phyloP scores from a whole-genome alignment of 2,888 invertebrate genomes.

The Venusia cambrica region DNA sequence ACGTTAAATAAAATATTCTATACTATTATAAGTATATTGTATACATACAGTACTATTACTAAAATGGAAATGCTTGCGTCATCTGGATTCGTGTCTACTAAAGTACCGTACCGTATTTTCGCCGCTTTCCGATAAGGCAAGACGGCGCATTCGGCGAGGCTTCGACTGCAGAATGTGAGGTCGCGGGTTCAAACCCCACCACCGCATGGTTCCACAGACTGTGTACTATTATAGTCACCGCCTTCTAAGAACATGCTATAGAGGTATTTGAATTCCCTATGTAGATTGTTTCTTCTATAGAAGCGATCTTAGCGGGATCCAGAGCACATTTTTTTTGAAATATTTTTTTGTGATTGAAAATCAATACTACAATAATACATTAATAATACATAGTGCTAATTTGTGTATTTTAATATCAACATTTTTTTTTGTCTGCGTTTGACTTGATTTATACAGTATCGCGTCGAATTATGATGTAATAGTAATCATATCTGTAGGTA shows the following conservation, averaged over 20 bases:
- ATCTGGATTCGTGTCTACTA: too few species aligned
- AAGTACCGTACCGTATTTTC: too few species aligned
- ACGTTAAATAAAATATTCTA: too few species aligned
- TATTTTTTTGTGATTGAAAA: too few species aligned
- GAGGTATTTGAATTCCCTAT: constrained; percentile 20
- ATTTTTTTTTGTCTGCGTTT: constrained; percentile 12
- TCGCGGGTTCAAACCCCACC: constrained; percentile 26
- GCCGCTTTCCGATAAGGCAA: constrained; percentile 7
- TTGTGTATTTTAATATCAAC: constrained; percentile 4
- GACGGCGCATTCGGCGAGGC: constrained; percentile 20
- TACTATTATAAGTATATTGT: too few species aligned
- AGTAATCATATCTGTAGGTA: constrained; percentile 55
- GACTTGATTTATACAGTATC: constrained; percentile 22
- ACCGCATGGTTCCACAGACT: constrained; percentile 36
- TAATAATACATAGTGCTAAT: too few species aligned
- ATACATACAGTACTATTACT: too few species aligned
- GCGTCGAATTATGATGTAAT: constrained; percentile 51
- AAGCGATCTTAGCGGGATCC: constrained; percentile 21
- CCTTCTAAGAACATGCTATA: constrained; percentile 38
- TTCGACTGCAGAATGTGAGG: constrained; percentile 15
- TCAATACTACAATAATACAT: too few species aligned
- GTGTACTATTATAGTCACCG: constrained; percentile 30
- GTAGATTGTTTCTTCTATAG: constrained; percentile 25
- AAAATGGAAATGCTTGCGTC: too few species aligned
- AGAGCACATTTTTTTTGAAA: constrained; percentile 28